Percentiles rank a stretch among this genome's conserved stretches.
phyloP scores from a whole-genome alignment of 2,888 invertebrate species.

The Leuctra nigra region DNA sequence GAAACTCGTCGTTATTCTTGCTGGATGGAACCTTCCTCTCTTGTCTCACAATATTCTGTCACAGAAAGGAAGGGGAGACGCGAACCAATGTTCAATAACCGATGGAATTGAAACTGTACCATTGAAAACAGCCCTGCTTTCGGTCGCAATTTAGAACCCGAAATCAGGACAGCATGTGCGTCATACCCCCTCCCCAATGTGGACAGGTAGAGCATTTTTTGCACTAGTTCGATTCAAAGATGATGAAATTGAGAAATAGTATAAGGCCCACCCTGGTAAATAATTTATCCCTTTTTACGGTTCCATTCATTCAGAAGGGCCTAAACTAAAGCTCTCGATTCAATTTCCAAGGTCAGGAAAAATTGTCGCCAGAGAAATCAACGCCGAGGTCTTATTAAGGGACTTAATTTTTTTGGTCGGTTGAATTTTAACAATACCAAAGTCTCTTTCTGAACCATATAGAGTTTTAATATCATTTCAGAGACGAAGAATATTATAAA shows the following conservation, averaged over 20 bases:
- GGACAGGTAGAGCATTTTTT: slow-evolving; percentile 9
- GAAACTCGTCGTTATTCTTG: slow-evolving; percentile 6
- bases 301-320: slow-evolving; percentile 14
- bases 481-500: no score
- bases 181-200: no score
- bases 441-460: no score
- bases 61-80: not conserved
- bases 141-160: not conserved
- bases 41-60: slow-evolving; percentile 8
- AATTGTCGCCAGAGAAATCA: slow-evolving; percentile 37
- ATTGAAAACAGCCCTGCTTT: not conserved
- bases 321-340: no score
- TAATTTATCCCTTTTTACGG: slow-evolving; percentile 24
- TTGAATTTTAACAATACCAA: slow-evolving; percentile 9
- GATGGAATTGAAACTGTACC: slow-evolving; percentile 12
- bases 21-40: not conserved
- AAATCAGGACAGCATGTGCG: slow-evolving; percentile 16
- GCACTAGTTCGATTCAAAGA: not conserved
- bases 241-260: slow-evolving; percentile 13
- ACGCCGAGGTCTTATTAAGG: slow-evolving; percentile 40
- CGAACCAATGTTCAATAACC: not conserved
- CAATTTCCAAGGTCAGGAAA: not conserved
- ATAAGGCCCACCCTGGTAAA: slow-evolving; percentile 15
- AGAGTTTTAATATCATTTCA: no score
- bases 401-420: slow-evolving; percentile 31